Evolutionary conservation across 2,888 invertebrate genomes (phyloP), one percentile per base, ranked within the genome.

Genomic region (Dicroscelio sp.): DNA sequence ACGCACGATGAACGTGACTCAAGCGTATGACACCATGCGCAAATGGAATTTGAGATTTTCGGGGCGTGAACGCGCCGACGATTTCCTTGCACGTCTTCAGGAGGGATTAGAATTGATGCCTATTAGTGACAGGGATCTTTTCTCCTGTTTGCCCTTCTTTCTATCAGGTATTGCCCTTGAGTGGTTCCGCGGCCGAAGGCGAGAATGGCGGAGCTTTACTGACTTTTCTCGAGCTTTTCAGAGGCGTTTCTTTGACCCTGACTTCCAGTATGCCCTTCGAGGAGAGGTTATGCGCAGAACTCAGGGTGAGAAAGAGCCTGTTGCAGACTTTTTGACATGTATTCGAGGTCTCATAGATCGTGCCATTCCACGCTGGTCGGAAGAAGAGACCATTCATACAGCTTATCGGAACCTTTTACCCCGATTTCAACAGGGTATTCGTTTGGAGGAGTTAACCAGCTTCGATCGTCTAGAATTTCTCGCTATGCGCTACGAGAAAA

Each of bases 281-380:
- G 35, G 3, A 10, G 33, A 67, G 35, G 35, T 67, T 67, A n/a
- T 27, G 43, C 43, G 48, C 1, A 10, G 71, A 2, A 71, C 71
- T 6, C 71, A 71, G 25, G 71, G 71, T 10, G 71, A 48, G 1
- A 48, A 43, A 12, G 71, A 71, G 17, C 71, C 71, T 1, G 71
- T 71, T 5, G 71, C 71, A 5, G 71, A 71, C 6, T 71, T 25
- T 43, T 48, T 71, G 10, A 75, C 75, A 2, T 75, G 75, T 35
- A 75, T 75, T 33, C 75, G 75, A 10, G 75, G 30, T 0, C 23
- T 75, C 5, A 75, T 58, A 31, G 25, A 31, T 23, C 75, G 75
- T 5, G 55, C 55, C 1, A 12, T 4, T 4, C 55, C 75, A 5
- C 31, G 35, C 1, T 75, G 55, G 75, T 12, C 33, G 3, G 58